Evolutionary conservation across 2,113 vertebrate species (phyloP).

Genomic region (Eidolon helvum): DNA sequence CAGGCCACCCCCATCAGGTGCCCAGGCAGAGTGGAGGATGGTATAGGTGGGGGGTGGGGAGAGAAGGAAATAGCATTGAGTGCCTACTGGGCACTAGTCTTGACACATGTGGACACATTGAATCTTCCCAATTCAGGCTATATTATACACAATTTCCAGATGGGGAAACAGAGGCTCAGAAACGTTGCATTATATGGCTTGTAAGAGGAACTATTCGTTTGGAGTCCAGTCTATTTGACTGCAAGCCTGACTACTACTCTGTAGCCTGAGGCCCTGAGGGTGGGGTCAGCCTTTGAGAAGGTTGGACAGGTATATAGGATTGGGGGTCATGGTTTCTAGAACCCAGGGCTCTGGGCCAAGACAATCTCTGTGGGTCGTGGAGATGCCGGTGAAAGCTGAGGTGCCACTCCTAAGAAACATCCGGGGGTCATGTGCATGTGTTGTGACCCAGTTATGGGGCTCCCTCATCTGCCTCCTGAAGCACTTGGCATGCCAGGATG

Average conservation of each 20-base stretch:
- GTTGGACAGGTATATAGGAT: not conserved
- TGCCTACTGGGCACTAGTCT: not conserved
- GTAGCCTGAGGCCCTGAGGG: not conserved
- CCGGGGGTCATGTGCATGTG: rapidly evolving
- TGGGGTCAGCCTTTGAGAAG: not conserved
- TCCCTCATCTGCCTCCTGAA: not conserved
- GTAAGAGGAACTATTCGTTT: not conserved
- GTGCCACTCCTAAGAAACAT: not conserved
- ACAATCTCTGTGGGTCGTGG: not conserved
- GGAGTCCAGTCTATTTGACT: not conserved
- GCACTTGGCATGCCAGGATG: not conserved
- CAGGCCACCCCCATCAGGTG: not conserved
- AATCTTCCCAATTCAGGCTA: rapidly evolving
- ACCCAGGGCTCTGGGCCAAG: not conserved
- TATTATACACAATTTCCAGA: not conserved
- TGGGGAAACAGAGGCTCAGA: not conserved
- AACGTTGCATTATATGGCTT: not conserved
- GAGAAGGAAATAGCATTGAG: not conserved
- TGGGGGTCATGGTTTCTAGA: not conserved
- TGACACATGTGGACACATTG: rapidly evolving
- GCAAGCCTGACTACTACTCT: not conserved
- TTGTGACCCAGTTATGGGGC: not conserved
- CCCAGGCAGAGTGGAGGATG: not conserved
- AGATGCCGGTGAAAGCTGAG: not conserved
- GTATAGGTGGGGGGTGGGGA: not conserved